These are phyloP conservation scores for Kudoa iwatai DNA, from an alignment of 30 jellyfish, hydroid and myxozoan species.

Conservation along the genomic window DNA sequence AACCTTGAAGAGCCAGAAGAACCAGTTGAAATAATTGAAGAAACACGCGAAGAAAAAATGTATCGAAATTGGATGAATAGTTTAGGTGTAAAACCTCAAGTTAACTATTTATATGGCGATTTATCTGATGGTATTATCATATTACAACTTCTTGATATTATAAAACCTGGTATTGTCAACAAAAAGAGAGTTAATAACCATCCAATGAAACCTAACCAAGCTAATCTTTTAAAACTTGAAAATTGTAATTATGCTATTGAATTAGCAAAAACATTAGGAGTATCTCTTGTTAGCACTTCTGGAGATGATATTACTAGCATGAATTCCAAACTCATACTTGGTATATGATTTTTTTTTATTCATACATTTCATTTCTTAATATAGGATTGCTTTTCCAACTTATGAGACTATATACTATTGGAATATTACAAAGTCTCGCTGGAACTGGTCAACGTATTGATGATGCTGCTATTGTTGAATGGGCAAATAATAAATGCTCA, in stretches of 20 bases:
- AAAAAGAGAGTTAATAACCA: constrained; percentile 60
- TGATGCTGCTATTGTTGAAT: constrained; percentile 36
- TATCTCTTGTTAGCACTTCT: constrained; percentile 76
- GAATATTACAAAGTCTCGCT: constrained; percentile 13
- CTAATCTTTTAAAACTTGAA: constrained; percentile 66
- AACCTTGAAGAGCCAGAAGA: constrained; percentile 48
- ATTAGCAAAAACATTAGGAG: constrained; percentile 18
- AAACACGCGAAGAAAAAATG: constrained; percentile 76
- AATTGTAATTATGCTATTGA: constrained; percentile 86
- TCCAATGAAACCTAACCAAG: constrained; percentile 52
- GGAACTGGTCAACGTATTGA: constrained; percentile 10
- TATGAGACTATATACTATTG: constrained; percentile 41
- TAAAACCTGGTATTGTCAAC: constrained; percentile 37
- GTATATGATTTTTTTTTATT: no score
- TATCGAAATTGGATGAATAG: constrained; percentile 99
- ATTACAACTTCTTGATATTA: constrained; percentile 29
- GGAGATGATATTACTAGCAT: constrained; percentile 83
- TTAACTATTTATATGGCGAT: constrained; percentile 56
- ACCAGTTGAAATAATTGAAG: constrained; percentile 14
- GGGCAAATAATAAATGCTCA: constrained; percentile 44
- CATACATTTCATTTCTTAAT: no score
- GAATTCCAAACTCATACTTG: constrained; percentile 17
- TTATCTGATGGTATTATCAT: constrained; percentile 10
- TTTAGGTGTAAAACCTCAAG: constrained; percentile 74
- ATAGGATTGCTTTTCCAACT: constrained; percentile 74